Percentiles rank a stretch among this genome's conserved stretches.
Evolutionary conservation across 2,113 vertebrate species (phyloP).

Genomic region (Jacana jacana): DNA sequence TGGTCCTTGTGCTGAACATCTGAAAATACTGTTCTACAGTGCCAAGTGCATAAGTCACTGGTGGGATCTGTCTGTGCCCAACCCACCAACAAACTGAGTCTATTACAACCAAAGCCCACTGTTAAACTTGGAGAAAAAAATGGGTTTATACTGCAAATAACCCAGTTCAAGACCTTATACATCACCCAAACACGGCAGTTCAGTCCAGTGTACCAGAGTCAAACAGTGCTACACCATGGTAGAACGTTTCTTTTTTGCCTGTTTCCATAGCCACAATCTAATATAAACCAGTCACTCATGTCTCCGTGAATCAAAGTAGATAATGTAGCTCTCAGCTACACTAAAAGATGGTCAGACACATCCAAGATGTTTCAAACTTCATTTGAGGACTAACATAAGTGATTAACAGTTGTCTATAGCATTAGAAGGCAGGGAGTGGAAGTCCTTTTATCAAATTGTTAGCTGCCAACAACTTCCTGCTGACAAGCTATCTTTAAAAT

Average conservation of each 20-base stretch:
- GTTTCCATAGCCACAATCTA: not conserved
- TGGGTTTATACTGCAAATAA: not conserved
- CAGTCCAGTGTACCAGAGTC: not conserved
- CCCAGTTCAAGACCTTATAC: not conserved
- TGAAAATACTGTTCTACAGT: not conserved
- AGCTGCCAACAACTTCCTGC: slow-evolving; percentile 45
- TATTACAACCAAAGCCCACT: not conserved
- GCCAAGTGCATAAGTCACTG: too few species aligned
- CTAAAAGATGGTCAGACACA: slow-evolving; percentile 18
- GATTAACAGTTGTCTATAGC: slow-evolving; percentile 61
- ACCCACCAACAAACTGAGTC: not conserved
- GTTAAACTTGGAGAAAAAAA: not conserved
- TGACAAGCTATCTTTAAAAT: slow-evolving; percentile 52
- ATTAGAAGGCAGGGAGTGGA: slow-evolving; percentile 46
- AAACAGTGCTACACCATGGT: not conserved
- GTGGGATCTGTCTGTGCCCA: not conserved
- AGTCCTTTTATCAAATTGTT: slow-evolving; percentile 57
- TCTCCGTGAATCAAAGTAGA: not conserved
- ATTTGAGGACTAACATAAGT: slow-evolving; percentile 60
- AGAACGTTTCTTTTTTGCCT: not conserved
- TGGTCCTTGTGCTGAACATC: not conserved
- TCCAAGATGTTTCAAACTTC: slow-evolving; percentile 61
- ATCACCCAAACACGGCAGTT: not conserved
- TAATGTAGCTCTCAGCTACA: not conserved
- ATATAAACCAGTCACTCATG: not conserved